Conservation (phyloP, 2,888 invertebrate genomes). For the Dynastes grantii region DNA sequence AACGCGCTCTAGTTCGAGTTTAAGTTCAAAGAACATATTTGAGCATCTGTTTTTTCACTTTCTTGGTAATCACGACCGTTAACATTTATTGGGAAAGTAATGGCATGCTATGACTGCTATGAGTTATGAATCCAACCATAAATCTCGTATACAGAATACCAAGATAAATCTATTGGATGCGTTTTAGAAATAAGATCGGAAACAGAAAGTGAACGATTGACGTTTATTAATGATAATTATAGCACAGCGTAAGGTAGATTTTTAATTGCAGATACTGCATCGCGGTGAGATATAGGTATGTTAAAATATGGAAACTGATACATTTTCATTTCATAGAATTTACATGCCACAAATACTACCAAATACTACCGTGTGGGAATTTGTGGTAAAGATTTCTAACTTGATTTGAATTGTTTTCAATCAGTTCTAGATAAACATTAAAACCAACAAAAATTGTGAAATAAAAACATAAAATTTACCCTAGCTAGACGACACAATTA, state of each 20-base stretch:
- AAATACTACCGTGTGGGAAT: no score
- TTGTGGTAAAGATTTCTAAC: no score
- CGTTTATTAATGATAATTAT: slow-evolving; percentile 2
- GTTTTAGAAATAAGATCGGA: background rate
- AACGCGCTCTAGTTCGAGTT: slow-evolving; percentile 1
- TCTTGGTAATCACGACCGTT: background rate
- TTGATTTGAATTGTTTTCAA: no score
- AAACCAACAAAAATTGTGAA: no score
- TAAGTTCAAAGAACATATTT: background rate
- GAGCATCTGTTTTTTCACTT: slow-evolving; percentile 6
- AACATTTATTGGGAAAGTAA: background rate
- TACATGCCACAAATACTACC: no score
- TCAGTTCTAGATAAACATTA: no score
- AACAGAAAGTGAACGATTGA: slow-evolving; percentile 11
- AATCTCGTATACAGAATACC: background rate
- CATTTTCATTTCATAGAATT: no score
- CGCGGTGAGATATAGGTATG: no score
- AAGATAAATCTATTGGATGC: background rate
- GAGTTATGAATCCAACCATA: background rate
- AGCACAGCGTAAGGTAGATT: background rate
- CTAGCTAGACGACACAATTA: no score
- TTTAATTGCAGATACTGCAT: background rate
- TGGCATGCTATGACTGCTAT: background rate
- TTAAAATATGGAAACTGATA: no score
- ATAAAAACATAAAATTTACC: no score